phyloP scores from a whole-genome alignment of 1,140 invertebrate genomes.

The Zelostemma sp. region DNA sequence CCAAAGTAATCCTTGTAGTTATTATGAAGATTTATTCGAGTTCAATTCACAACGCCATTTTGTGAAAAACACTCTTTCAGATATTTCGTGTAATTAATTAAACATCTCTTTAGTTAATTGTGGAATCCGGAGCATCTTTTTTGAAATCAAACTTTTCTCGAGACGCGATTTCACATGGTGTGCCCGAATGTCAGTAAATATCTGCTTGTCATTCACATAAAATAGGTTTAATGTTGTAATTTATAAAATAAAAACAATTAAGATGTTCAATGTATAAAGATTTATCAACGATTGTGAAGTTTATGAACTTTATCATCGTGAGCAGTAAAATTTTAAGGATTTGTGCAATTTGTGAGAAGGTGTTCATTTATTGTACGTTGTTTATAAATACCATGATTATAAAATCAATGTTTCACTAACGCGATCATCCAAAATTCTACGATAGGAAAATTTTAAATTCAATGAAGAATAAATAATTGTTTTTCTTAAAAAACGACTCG shows the following conservation, averaged over 20 bases:
- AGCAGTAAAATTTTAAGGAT: conserved; percentile 33
- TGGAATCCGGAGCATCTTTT: no score
- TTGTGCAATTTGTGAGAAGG: conserved; percentile 30
- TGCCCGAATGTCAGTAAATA: neutral
- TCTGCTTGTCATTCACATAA: neutral
- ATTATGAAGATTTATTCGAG: no score
- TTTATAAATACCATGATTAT: conserved; percentile 43
- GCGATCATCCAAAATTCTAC: conserved; percentile 12
- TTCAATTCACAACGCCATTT: no score
- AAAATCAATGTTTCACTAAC: conserved; percentile 42
- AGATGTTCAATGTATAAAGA: conserved; percentile 43
- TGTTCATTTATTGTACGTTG: conserved; percentile 46
- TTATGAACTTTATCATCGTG: conserved; percentile 43
- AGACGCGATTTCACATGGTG: no score
- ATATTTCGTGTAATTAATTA: no score
- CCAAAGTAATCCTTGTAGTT: no score
- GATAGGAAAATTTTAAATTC: neutral
- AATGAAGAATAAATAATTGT: conserved; percentile 38
- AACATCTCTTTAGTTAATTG: no score
- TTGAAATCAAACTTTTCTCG: no score
- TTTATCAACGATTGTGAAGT: conserved; percentile 47
- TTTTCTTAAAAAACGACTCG: conserved; percentile 22
- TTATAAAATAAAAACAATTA: conserved; percentile 20
- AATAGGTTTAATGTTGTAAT: conserved; percentile 2
- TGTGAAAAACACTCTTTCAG: no score